Conservation (phyloP, 1,140 invertebrate species). For the Trialeurodes vaporariorum region DNA sequence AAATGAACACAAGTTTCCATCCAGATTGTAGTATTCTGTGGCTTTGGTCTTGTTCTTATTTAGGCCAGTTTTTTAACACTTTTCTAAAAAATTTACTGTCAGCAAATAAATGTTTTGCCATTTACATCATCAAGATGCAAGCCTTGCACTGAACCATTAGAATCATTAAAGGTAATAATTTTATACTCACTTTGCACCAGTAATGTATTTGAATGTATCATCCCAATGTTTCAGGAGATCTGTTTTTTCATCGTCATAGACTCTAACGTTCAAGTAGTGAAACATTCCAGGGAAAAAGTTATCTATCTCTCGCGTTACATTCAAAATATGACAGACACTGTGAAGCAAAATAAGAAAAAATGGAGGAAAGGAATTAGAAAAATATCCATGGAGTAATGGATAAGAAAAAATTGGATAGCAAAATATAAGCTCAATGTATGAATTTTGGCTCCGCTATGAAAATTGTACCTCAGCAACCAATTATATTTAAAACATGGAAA, state of each 20-base stretch:
- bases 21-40: too few relatives aligned
- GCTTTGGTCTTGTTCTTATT: too few relatives aligned
- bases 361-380: not conserved
- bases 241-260: constrained; percentile 93
- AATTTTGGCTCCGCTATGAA: not conserved
- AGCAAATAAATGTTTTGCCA: too few relatives aligned
- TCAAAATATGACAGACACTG: constrained; percentile 90
- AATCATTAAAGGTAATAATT: too few relatives aligned
- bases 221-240: constrained; percentile 95
- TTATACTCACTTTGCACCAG: constrained; percentile 67
- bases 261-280: constrained; percentile 89
- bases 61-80: too few relatives aligned
- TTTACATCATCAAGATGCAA: too few relatives aligned
- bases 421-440: not conserved
- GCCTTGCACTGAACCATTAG: too few relatives aligned
- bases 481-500: too few relatives aligned
- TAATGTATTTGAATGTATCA: constrained; percentile 92
- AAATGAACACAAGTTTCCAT: too few relatives aligned
- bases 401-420: not conserved
- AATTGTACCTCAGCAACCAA: not conserved
- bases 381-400: constrained; percentile 6
- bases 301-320: constrained; percentile 95
- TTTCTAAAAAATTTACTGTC: too few relatives aligned
- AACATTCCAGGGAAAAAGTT: constrained; percentile 98
- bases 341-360: constrained; percentile 32